Base-by-base conservation (phyloP, 2,888 invertebrate species). In the Sphinx pinastri region DNA sequence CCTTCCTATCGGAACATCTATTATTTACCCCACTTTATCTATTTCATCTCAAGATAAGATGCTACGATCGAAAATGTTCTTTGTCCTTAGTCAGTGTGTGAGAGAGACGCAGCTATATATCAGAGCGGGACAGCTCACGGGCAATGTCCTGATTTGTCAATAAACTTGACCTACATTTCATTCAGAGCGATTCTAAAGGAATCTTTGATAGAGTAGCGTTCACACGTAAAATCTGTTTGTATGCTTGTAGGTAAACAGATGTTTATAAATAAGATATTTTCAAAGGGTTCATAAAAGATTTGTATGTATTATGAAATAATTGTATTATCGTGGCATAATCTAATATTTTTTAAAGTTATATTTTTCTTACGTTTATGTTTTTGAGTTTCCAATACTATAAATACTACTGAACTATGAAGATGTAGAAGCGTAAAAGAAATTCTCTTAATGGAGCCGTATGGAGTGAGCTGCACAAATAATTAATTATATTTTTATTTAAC, bases 101-200 rank as follows among this genome's bases (percentile, higher is more conserved):
- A 83, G 68, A 8, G 75, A 70, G 82, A 82, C 70, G 72, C 67
- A 59, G 63, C 67, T 67, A 77, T 73, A 66, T 14, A 79, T 19
- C 55, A 68, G 83, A 85, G 63, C 25, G 77, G 71, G 84, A 83
- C 67, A 69, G 70, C 59, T 74, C 71, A 77, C 86, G 91, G 91
- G 90, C 92, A 93, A 92, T 81, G 93, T 91, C 92, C 93, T 91
- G 91, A 88, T 92, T 92, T 91, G 91, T 92, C 91, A 93, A 93
- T 92, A 93, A 93, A 93, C 93, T 92, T 93, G 93, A 93, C 93
- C 93, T 83, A 92, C 89, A 89, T 93, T 88, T 90, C 91, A 92
- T 92, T 91, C 89, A 91, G 87, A 87, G 85, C 85, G 86, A 85
- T 86, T 79, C 85, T 84, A 80, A 78, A 83, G 87, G 88, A 85